A percentile compares a stretch with the other conserved stretches of the same genome.
phyloP scores from a whole-genome alignment of 2,797 vertebrate genomes.

The Arctocebus calabarensis region DNA sequence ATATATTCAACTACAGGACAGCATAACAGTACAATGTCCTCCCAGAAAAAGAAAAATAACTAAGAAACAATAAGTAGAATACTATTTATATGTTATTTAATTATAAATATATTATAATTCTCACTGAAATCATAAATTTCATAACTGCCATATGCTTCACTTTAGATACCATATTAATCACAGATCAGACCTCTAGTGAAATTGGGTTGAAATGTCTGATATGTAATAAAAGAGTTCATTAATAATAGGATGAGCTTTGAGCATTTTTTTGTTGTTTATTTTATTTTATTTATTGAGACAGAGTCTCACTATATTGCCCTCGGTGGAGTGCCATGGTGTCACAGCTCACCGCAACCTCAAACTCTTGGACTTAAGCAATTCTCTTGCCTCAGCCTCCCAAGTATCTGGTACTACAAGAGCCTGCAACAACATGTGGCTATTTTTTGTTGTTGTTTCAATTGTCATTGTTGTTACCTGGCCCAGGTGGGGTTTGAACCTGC shows the following conservation, averaged over 20 bases:
- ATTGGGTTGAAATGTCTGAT: background rate
- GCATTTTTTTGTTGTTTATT: constrained; percentile 14
- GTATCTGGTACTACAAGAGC: too few relatives aligned
- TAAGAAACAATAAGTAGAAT: background rate
- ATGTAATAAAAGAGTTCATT: background rate
- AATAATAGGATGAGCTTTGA: background rate
- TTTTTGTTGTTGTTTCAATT: too few relatives aligned
- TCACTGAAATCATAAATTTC: background rate
- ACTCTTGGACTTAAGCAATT: too few relatives aligned
- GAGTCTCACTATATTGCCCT: too few relatives aligned
- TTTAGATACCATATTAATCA: background rate
- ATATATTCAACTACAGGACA: background rate
- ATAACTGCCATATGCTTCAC: background rate
- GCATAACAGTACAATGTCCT: background rate
- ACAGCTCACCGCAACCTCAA: too few relatives aligned
- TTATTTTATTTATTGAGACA: too few relatives aligned
- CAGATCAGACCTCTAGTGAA: background rate
- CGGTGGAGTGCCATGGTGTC: too few relatives aligned
- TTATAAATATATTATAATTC: background rate
- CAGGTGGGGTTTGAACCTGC: too few relatives aligned
- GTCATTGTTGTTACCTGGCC: too few relatives aligned
- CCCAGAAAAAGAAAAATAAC: constrained; percentile 1
- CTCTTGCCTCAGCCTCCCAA: too few relatives aligned
- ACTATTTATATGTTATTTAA: constrained; percentile 1
- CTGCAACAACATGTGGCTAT: too few relatives aligned